Evolutionary conservation across 2,888 invertebrate genomes (phyloP), one percentile per base, ranked within the genome.

Genomic region (Mythimna ferrago): DNA sequence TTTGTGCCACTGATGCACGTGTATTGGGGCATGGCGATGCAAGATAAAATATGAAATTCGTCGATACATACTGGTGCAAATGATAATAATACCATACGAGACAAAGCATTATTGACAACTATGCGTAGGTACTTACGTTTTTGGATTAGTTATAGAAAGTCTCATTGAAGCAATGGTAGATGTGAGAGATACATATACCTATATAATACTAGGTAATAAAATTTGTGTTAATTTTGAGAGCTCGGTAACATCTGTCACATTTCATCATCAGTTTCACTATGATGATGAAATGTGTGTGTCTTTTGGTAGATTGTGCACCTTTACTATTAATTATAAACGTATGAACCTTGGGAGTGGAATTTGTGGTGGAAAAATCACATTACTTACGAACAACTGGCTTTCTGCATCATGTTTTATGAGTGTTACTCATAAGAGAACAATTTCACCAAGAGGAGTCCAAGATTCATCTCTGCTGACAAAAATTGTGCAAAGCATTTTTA

Each of bases 1-100:
- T 82, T 61, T 65, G 66, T 83, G 89, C 90, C 90, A 89, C 71
- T 54, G 62, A 77, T 86, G 84, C 83, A 86, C 86, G 84, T 87
- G 86, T 85, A 78, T 32, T 61, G 38, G 69, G 58, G 73, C 67
- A 76, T 67, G 60, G 63, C 62, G 54, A 54, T 72, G 74, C 75
- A 77, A 75, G 61, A 76, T 53, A 73, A 67, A 83, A 81, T 81
- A 75, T 70, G 48, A 73, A 79, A 78, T 75, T 62, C 56, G 68
- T 76, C 64, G 67, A 73, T 70, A 57, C n/a, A 61, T 58, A n/a
- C n/a, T 64, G 53, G 19, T 68, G 44, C 66, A 51, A 69, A 64
- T 69, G 66, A 51, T 35, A 58, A 32, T 69, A 54, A 51, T 48
- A 60, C n/a, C 11, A 38, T 32, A 61, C 26, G 35, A 68, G n/a